Percentiles rank a stretch among this genome's conserved stretches.
Evolutionary conservation across 2,797 vertebrate species (phyloP).

Genomic region (Stomatorhinus walkeri): DNA sequence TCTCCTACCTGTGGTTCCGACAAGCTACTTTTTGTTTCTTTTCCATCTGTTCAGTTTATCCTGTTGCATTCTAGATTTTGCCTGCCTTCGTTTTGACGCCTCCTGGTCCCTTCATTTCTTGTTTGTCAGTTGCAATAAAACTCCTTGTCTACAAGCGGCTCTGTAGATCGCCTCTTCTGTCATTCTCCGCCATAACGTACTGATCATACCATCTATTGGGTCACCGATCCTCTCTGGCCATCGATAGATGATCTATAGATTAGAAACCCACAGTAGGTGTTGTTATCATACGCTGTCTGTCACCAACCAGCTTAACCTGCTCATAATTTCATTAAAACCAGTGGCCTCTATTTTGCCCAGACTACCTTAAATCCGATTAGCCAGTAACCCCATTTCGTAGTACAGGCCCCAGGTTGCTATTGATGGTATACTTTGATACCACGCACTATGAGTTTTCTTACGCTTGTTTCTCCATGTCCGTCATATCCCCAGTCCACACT

Average conservation of each 20-base stretch:
- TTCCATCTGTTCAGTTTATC: background rate
- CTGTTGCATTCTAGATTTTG: background rate
- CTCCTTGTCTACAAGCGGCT: background rate
- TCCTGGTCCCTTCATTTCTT: background rate
- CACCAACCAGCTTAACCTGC: background rate
- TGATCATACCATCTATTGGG: background rate
- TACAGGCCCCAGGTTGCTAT: background rate
- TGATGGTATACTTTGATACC: background rate
- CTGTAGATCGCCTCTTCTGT: background rate
- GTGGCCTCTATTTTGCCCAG: too few relatives aligned
- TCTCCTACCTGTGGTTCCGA: background rate
- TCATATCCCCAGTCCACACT: background rate
- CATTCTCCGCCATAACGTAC: background rate
- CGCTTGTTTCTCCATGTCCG: background rate
- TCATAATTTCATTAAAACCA: background rate
- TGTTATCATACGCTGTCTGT: background rate
- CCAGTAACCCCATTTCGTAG: too few relatives aligned
- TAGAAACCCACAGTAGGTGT: background rate
- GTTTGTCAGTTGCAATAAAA: background rate
- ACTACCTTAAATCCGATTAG: too few relatives aligned
- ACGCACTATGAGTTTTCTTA: background rate
- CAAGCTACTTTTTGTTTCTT: background rate
- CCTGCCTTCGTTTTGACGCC: background rate
- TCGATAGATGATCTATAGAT: background rate
- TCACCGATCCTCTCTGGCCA: background rate